Base-by-base conservation (phyloP, 2,797 vertebrate species). In the Rhinatrema bivittatum region DNA sequence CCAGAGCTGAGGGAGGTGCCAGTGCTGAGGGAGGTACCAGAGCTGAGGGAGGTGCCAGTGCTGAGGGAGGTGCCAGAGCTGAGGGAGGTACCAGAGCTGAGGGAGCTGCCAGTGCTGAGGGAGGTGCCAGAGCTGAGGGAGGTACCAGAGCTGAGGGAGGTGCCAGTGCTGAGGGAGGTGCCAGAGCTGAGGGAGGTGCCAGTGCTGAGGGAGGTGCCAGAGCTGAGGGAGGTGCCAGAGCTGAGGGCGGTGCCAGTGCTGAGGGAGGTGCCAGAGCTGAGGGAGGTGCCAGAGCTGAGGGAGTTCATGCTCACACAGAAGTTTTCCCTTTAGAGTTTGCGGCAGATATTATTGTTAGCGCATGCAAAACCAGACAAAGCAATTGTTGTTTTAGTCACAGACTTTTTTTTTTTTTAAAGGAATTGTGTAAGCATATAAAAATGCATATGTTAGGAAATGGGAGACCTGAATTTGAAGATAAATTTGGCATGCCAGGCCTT, bases 321-420 rank as follows among this genome's bases (percentile, higher is more conserved):
- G 66, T 62, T 39, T 38, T 52, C 25, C 50, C 45, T 28, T 29
- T 44, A 0, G n/a, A 61, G 40, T 39, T 23, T 0, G 37, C 63
- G 50, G 38, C 26, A 24, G 50, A 45, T 67, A 47, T 65, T 67
- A 69, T 60, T 59, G 56, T 52, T 56, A 67, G 60, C 58, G 65
- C 54, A 56, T 67, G 60, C 53, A 48, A 54, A 31, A 62, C 36
- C 48, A 68, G 65, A 71, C 60, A 64, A 71, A 72, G 62, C 50
- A 50, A 54, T 8, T 38, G n/a, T n/a, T 20, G 47, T 53, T 54
- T 53, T 44, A 4, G 0, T 56, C 47, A 20, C 50, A 53, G 62
- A 55, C 56, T 38, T n/a, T n/a, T n/a, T n/a, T n/a, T n/a, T n/a
- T n/a, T n/a, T n/a, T n/a, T n/a, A n/a, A 27, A 60, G 38, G 16